phyloP scores from a whole-genome alignment of 1,140 invertebrate genomes.

The Dufourea novaeangliae region DNA sequence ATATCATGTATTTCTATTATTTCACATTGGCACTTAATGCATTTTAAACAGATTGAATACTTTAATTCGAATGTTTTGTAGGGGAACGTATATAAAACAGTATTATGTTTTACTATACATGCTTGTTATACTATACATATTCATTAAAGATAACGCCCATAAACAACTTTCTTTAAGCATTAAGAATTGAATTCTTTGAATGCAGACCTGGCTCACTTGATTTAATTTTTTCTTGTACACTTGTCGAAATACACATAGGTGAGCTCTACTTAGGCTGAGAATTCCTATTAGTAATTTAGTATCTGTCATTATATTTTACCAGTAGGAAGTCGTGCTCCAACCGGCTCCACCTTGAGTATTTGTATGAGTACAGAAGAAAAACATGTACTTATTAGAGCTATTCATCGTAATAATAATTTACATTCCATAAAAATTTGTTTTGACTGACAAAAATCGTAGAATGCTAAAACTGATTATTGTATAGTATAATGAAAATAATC shows the following conservation, averaged over 20 bases:
- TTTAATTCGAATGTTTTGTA: conserved; percentile 22
- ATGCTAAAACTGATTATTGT: conserved; percentile 15
- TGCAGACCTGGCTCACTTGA: neutral
- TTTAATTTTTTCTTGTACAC: neutral
- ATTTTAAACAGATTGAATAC: conserved; percentile 14
- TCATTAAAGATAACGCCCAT: conserved; percentile 9
- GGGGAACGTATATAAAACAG: conserved; percentile 10
- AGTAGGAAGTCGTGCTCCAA: too few species aligned
- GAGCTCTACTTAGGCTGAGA: too few species aligned
- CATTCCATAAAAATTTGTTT: conserved; percentile 44
- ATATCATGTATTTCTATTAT: conserved; percentile 38
- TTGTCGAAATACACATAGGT: conserved; percentile 1
- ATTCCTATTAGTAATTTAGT: too few species aligned
- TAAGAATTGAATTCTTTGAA: conserved; percentile 12
- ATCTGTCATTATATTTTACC: too few species aligned
- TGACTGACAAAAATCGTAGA: conserved; percentile 15
- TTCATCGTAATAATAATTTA: conserved; percentile 32
- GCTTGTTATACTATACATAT: conserved; percentile 8
- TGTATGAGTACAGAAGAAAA: neutral
- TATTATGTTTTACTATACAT: conserved; percentile 11
- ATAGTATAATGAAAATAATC: neutral
- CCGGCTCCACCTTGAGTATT: neutral
- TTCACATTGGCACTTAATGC: conserved; percentile 7
- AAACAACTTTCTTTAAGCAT: conserved; percentile 7
- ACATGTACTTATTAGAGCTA: conserved; percentile 27